A percentile compares a stretch with the other conserved stretches of the same genome.
phyloP scores from a whole-genome alignment of 2,888 invertebrate genomes.

The Cataglyphis livida region DNA sequence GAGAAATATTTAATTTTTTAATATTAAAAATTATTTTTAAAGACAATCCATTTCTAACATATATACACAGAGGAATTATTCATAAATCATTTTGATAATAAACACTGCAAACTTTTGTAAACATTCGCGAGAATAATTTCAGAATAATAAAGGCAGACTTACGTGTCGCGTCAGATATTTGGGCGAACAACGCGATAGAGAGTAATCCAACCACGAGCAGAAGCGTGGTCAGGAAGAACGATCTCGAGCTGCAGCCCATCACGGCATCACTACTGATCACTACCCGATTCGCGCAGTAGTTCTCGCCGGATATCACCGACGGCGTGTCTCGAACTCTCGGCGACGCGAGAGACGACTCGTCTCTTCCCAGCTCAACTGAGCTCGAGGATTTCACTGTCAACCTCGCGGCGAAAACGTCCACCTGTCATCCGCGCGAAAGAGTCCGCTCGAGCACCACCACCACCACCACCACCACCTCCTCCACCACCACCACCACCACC shows the following conservation, averaged over 20 bases:
- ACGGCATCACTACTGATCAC: slow-evolving; percentile 80
- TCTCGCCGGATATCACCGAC: slow-evolving; percentile 53
- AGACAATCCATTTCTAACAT: background rate
- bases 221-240: slow-evolving; percentile 79
- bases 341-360: slow-evolving; percentile 48
- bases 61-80: background rate
- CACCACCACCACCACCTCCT: background rate
- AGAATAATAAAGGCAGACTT: slow-evolving; percentile 65
- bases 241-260: slow-evolving; percentile 82
- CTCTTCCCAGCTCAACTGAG: slow-evolving; percentile 62
- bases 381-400: slow-evolving; percentile 66
- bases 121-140: background rate
- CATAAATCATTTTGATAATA: background rate
- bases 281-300: slow-evolving; percentile 69
- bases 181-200: slow-evolving; percentile 73
- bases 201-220: slow-evolving; percentile 80
- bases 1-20: background rate
- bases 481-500: background rate
- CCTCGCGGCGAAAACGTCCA: slow-evolving; percentile 60
- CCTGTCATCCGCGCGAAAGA: slow-evolving; percentile 67
- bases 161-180: slow-evolving; percentile 79
- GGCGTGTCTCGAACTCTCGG: slow-evolving; percentile 37
- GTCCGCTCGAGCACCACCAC: slow-evolving; percentile 59
- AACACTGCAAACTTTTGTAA: background rate
- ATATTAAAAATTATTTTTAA: background rate